A percentile compares a stretch with the other conserved stretches of the same genome.
These are phyloP conservation scores for Nyctereutes procyonoides DNA, from an alignment of 2,113 vertebrate genomes.

Conservation along the genomic window DNA sequence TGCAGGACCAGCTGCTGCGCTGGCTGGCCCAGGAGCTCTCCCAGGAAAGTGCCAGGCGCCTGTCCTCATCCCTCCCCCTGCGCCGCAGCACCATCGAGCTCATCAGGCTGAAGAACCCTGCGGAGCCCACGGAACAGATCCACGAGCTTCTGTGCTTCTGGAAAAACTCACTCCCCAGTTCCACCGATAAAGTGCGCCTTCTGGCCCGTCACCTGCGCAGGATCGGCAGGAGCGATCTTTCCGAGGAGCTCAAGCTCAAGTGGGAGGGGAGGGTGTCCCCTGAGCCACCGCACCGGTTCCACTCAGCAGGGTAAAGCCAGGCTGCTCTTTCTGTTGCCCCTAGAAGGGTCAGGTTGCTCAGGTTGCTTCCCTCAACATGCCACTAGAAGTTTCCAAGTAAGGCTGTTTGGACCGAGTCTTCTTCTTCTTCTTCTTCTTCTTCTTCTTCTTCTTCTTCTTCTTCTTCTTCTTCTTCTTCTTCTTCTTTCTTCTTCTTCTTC, in stretches of 20 bases:
- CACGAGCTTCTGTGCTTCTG: conserved; percentile 91
- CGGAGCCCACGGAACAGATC: conserved; percentile 87
- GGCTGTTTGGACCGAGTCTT: neutral
- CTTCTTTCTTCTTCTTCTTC: too few relatives aligned
- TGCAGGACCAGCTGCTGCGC: conserved; percentile 86
- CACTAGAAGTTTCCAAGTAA: neutral
- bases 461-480: too few relatives aligned
- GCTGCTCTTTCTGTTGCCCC: neutral
- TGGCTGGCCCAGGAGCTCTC: conserved; percentile 88
- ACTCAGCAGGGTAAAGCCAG: neutral
- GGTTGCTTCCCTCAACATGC: neutral
- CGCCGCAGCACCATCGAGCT: conserved; percentile 89
- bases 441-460: too few relatives aligned
- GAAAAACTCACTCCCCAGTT: conserved; percentile 89
- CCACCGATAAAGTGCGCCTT: conserved; percentile 86
- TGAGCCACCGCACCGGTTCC: conserved; percentile 39
- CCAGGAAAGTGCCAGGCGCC: conserved; percentile 81
- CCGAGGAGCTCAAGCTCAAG: conserved; percentile 84
- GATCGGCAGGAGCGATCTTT: conserved; percentile 90
- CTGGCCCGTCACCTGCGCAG: conserved; percentile 89
- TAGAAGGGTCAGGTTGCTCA: neutral
- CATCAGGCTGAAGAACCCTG: conserved; percentile 88
- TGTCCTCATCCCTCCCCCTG: conserved; percentile 87
- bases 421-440: rapidly evolving
- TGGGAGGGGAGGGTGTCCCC: conserved; percentile 83